These are phyloP conservation scores for Dicrostonyx torquatus DNA, from an alignment of 2,797 vertebrate species.

Conservation along the genomic window DNA sequence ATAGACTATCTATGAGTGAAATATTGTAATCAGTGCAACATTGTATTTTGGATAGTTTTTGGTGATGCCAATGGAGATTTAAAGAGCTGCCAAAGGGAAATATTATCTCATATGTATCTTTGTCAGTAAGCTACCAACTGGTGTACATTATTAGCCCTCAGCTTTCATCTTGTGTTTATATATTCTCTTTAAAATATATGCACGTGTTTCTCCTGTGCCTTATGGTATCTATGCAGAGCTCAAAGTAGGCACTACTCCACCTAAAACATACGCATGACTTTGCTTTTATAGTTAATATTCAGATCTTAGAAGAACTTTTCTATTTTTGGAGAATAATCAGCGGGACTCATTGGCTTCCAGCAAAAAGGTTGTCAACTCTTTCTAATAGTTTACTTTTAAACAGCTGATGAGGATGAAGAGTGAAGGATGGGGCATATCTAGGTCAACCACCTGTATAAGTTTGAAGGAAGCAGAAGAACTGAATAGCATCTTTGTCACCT, in stretches of 20 bases:
- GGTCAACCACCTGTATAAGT: not conserved
- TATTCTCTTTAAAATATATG: not conserved
- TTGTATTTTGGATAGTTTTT: not conserved
- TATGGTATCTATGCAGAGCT: not conserved
- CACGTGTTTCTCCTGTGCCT: rapidly evolving
- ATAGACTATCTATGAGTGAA: not conserved
- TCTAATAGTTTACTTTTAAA: not conserved
- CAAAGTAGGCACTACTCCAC: not conserved
- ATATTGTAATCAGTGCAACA: not conserved
- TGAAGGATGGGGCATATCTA: not conserved
- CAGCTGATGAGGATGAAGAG: not conserved
- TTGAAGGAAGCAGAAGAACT: not conserved
- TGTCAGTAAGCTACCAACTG: not conserved
- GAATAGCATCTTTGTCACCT: not conserved
- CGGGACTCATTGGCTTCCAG: constrained; percentile 40
- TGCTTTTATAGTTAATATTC: not conserved
- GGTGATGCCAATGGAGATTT: not conserved
- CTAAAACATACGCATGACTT: not conserved
- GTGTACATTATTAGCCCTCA: not conserved
- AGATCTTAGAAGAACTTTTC: not conserved
- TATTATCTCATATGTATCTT: not conserved
- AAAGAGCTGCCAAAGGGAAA: not conserved
- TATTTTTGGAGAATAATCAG: not conserved
- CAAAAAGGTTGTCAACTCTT: not conserved
- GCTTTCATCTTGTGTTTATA: not conserved